Evolutionary conservation across 1,140 invertebrate genomes (phyloP), one percentile per base, ranked within the genome.

Genomic region (Ceratina calcarata): DNA sequence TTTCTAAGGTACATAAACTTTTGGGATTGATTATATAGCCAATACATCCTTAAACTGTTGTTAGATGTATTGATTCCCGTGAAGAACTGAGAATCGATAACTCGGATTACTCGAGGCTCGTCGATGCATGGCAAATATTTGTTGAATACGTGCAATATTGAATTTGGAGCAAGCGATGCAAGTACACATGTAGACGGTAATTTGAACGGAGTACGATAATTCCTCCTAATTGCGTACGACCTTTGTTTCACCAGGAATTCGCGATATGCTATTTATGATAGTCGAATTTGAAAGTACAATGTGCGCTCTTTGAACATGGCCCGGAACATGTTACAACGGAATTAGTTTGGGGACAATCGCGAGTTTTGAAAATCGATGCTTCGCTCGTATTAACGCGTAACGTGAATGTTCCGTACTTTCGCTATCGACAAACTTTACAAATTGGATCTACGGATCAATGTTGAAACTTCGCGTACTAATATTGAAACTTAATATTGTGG

Each of bases 201-300:
- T 69, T 55, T 69, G 27, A 55, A 24, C 12, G 67, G 51, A 24
- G 45, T 27, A 53, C 66, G 18, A 68, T 68, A 53, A 55, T 24
- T 68, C 6, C 18, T 22, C 15, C 45, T 49, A 68, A 53, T 16
- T 22, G 22, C n/a, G n/a, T 10, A 22, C 20, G 22, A 6, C 18
- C 13, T 32, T 69, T 22, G 67, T n/a, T 70, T 15, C 24, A n/a
- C 0, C 20, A 68, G 67, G 24, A 27, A 69, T 69, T n/a, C n/a
- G 12, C 27, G 67, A 1, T n/a, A 12, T 8, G 24, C 10, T 70
- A 32, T 70, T 70, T 70, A 70, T 70, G 49, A 57, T 55, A 55
- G 12, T 57, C 49, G 4, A 22, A 53, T 68, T 24, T 53, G 22
- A 22, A 68, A 68, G 49, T 68, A 68, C 22, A 53, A 51, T 24